Base-by-base conservation (phyloP, 2,888 invertebrate genomes). In the Epirrita christyi region DNA sequence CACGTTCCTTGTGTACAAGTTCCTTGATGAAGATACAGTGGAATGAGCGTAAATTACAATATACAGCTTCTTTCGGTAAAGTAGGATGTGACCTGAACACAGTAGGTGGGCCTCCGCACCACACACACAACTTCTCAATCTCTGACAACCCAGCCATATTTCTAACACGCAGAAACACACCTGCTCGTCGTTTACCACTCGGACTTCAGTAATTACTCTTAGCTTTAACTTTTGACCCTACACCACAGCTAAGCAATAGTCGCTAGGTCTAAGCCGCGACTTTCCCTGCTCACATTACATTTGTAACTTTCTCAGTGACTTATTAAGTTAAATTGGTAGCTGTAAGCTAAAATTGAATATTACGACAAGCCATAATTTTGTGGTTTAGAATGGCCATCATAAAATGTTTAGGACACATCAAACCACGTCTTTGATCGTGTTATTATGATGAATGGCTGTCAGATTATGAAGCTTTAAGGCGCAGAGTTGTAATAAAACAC, bases 261-360 rank as follows among this genome's bases (percentile, higher is more conserved):
- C 28, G 34, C 14, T 47, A 53, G 21, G 21, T 43, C n/a, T 7
- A 55, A 53, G 50, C 56, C 61, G 47, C 51, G 49, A 54, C 61
- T 64, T 66, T 62, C 64, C 48, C 55, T 44, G 34, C 51, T 61
- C 55, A 49, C 42, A 61, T 60, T 65, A 59, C 53, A 59, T 55
- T 44, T 54, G 52, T 51, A 27, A 57, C 63, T 66, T 65, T 66
- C 61, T 51, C 63, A 50, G 55, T 45, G 52, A 55, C 45, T 21
- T 21, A 21, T 47, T 49, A 53, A 48, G 38, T 56, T 34, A 56
- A 49, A 61, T 53, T 40, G 37, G 15, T 13, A 41, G 42, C 11
- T 13, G 5, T 32, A 15, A 38, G 9, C 32, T 34, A 27, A 29
- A 44, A 52, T 44, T 38, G 44, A 44, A 52, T 29, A 38, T 44